These are phyloP conservation scores for Nesoenas mayeri DNA, from an alignment of 2,113 vertebrate species.

Conservation along the genomic window DNA sequence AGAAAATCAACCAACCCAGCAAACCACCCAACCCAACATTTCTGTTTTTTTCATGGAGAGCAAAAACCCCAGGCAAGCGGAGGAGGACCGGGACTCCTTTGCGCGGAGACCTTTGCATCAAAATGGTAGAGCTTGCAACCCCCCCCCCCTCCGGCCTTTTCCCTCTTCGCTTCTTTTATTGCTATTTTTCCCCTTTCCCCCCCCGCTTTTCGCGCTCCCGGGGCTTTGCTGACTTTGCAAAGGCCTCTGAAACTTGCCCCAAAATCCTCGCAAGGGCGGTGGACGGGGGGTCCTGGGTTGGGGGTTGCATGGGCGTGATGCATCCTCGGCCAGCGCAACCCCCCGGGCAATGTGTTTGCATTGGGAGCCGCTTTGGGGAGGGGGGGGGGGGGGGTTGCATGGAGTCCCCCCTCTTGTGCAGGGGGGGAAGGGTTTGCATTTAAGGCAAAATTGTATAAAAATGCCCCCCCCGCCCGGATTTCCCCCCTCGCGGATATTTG, in stretches of 20 bases:
- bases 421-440: neutral
- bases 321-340: neutral
- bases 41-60: conserved; percentile 79
- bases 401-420: neutral
- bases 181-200: neutral
- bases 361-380: neutral
- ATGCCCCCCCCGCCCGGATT: too few species aligned
- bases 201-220: neutral
- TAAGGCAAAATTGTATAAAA: neutral
- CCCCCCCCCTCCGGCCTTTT: neutral
- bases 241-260: conserved; percentile 1
- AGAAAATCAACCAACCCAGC: neutral
- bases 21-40: neutral
- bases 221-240: conserved; percentile 4
- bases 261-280: neutral
- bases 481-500: too few species aligned
- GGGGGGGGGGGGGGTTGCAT: neutral
- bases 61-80: conserved; percentile 73
- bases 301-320: neutral
- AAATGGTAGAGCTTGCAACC: conserved; percentile 77
- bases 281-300: neutral
- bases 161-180: conserved; percentile 37
- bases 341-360: neutral
- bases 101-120: conserved; percentile 80
- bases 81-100: conserved; percentile 79